phyloP scores from a whole-genome alignment of 1,140 invertebrate genomes.

The Berghia stephanieae region DNA sequence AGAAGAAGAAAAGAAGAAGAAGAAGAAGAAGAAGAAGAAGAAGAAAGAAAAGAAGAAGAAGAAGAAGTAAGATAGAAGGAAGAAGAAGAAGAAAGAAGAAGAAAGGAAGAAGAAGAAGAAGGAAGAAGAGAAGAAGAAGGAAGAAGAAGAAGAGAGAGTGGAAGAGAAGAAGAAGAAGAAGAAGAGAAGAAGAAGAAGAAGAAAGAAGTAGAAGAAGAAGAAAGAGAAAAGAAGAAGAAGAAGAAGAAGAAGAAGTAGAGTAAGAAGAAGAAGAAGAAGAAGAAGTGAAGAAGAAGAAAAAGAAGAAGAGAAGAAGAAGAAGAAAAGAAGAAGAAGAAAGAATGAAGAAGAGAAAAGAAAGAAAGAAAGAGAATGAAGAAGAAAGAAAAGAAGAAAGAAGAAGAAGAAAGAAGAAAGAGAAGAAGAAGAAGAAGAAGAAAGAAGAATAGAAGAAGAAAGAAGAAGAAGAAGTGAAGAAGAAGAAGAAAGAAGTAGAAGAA shows the following conservation, averaged over 20 bases:
- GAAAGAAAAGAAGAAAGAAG: background rate
- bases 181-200: no score
- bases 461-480: background rate
- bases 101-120: background rate
- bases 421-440: background rate
- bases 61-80: background rate
- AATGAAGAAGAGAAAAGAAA: background rate
- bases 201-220: background rate
- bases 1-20: background rate
- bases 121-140: background rate
- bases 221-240: background rate
- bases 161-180: background rate
- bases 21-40: background rate
- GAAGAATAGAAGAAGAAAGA: background rate
- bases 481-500: background rate
- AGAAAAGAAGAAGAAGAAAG: background rate
- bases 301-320: conserved; percentile 4
- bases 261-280: background rate
- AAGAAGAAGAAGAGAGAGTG: background rate
- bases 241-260: background rate
- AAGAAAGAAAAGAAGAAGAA: background rate
- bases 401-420: background rate
- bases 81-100: background rate
- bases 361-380: background rate
- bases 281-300: background rate